These are phyloP conservation scores for Lysiphlebus fabarum DNA, from an alignment of 1,140 invertebrate genomes.

Conservation along the genomic window DNA sequence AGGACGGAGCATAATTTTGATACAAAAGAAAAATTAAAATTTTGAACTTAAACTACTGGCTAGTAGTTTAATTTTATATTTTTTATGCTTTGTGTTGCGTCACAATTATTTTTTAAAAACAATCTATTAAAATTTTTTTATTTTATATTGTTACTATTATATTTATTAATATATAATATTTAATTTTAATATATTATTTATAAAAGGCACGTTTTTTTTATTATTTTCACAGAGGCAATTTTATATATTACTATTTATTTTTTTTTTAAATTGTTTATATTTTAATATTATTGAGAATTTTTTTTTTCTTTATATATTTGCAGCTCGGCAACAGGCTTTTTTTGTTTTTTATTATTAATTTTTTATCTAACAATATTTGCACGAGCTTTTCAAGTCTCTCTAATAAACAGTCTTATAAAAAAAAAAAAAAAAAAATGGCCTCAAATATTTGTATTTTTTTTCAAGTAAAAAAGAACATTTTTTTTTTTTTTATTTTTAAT, in stretches of 20 bases:
- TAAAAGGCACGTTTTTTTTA: conserved; percentile 22
- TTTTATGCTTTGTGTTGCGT: not conserved
- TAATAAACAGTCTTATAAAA: conserved; percentile 5
- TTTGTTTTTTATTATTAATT: not conserved
- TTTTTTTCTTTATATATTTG: not conserved
- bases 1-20: conserved; percentile 10
- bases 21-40: not conserved
- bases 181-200: conserved; percentile 8
- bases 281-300: not conserved
- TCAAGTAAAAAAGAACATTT: not conserved
- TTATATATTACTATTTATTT: conserved; percentile 6
- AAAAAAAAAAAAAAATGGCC: too few relatives aligned
- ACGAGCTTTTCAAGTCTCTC: conserved; percentile 7
- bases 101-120: not conserved
- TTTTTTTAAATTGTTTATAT: not conserved
- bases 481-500: not conserved
- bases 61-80: too few relatives aligned
- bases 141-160: conserved; percentile 4
- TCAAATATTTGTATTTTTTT: too few relatives aligned
- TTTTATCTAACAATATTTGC: not conserved
- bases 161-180: conserved; percentile 1
- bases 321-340: not conserved
- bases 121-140: not conserved
- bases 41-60: not conserved
- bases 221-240: conserved; percentile 16